Percentiles rank a stretch among this genome's conserved stretches.
Evolutionary conservation across 1,140 invertebrate species (phyloP).

Genomic region (Saccostrea cuccullata): DNA sequence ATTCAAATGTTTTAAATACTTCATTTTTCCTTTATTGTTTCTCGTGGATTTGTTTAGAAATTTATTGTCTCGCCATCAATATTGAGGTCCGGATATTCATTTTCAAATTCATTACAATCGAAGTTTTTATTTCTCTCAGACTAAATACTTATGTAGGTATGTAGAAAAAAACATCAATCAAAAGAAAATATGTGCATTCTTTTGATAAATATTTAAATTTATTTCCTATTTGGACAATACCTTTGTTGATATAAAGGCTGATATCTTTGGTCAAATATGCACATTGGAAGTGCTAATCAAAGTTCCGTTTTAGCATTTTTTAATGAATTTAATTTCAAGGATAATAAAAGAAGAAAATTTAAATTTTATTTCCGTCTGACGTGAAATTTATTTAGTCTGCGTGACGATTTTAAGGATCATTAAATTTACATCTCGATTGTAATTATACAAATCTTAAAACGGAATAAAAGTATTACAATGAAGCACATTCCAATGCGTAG

Average conservation of each 20-base stretch:
- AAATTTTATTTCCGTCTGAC: constrained; percentile 2
- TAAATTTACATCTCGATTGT: too few species aligned
- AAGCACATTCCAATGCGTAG: too few species aligned
- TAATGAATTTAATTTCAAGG: constrained; percentile 1
- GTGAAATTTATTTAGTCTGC: background rate
- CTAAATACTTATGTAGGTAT: background rate
- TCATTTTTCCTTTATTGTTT: too few species aligned
- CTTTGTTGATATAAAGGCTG: background rate
- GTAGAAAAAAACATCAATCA: background rate
- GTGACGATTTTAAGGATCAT: too few species aligned
- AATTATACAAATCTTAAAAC: too few species aligned
- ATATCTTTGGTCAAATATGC: background rate
- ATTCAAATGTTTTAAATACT: too few species aligned
- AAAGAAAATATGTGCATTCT: background rate
- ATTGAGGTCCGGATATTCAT: too few species aligned
- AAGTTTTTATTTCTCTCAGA: too few species aligned
- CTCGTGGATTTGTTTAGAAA: too few species aligned
- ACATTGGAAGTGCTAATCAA: background rate
- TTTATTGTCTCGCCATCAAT: too few species aligned
- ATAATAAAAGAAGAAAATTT: background rate
- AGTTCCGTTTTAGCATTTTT: background rate
- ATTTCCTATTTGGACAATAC: background rate
- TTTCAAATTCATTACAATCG: too few species aligned
- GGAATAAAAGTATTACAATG: too few species aligned
- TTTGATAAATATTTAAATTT: background rate